A percentile compares a stretch with the other conserved stretches of the same genome.
Conservation (phyloP, 2,888 invertebrate species). For the Cosmia pyralina region DNA sequence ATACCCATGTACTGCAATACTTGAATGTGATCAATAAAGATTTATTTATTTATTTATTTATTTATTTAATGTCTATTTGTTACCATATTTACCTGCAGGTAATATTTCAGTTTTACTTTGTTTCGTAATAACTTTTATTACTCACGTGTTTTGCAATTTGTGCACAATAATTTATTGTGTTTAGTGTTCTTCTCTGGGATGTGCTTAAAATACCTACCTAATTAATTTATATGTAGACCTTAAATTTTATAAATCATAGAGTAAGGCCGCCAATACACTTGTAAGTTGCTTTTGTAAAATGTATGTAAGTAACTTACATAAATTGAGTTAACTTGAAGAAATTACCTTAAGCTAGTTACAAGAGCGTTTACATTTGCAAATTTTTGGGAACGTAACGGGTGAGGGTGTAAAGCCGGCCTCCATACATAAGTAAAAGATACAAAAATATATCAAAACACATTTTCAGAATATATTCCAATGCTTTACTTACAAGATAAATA, state of each 20-base stretch:
- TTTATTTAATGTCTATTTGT: slow-evolving; percentile 58
- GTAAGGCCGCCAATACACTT: too few species aligned
- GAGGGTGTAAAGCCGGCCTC: too few species aligned
- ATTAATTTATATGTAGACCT: background rate
- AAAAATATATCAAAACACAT: background rate
- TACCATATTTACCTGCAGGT: slow-evolving; percentile 42
- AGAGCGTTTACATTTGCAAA: too few species aligned
- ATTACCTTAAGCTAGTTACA: too few species aligned
- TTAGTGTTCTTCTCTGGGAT: background rate
- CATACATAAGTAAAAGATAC: background rate
- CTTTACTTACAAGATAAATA: background rate
- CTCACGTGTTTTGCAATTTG: slow-evolving; percentile 2
- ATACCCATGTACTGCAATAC: too few species aligned
- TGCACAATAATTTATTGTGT: background rate
- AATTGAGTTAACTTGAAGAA: too few species aligned
- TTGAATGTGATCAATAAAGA: too few species aligned
- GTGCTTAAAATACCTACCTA: too few species aligned
- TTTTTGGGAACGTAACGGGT: too few species aligned
- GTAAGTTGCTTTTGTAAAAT: too few species aligned
- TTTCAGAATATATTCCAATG: background rate
- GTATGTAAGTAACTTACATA: too few species aligned
- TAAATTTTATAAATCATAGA: background rate
- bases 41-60: too few species aligned
- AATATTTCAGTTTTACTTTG: slow-evolving; percentile 44
- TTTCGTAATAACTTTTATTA: slow-evolving; percentile 27